Base-by-base conservation (phyloP, 2,888 invertebrate species). In the Orthosia gracilis region DNA sequence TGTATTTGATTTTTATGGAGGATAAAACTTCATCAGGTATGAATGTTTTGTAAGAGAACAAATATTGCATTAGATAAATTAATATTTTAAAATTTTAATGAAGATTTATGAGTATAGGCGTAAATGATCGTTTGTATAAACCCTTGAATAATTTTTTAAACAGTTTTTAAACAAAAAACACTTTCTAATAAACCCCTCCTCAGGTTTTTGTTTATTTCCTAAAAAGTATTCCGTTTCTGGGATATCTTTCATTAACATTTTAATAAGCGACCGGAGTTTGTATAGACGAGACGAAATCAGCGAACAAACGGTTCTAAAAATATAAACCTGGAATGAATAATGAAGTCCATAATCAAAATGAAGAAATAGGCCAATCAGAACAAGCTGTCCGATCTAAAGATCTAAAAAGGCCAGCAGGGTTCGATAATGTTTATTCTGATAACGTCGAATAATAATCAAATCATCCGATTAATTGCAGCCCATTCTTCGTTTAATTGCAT, bases 381-480 rank as follows among this genome's bases (percentile, higher is more conserved):
- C 21, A 49, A 59, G 40, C 64, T 69, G 59, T 70, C 57, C 61
- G 66, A 66, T 65, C 72, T 63, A 17, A 61, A 12, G 17, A 73
- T 69, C 66, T 61, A 21, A 77, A 78, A 26, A 82, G 58, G 21
- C 59, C 55, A 58, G 54, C 71, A 54, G 62, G 58, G 45, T 76
- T 77, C 79, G 58, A 69, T 58, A 57, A 63, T 52, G 50, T 47
- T 69, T 52, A 67, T 72, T 64, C n/a, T 61, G 75, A 80, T 80
- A 69, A 69, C 70, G 78, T 71, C 80, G 71, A 76, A 76, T 72
- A 78, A 71, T 79, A 74, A 76, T 80, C 73, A 59, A 45, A 31
- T 49, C 61, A 62, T 61, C 50, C 64, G 52, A 77, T 73, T 77
- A 23, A 76, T 85, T 67, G 68, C 65, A 75, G 77, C 26, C 64